A percentile compares a stretch with the other conserved stretches of the same genome.
Evolutionary conservation across 2,888 invertebrate genomes (phyloP).

Genomic region (Epirrhoe tristata): DNA sequence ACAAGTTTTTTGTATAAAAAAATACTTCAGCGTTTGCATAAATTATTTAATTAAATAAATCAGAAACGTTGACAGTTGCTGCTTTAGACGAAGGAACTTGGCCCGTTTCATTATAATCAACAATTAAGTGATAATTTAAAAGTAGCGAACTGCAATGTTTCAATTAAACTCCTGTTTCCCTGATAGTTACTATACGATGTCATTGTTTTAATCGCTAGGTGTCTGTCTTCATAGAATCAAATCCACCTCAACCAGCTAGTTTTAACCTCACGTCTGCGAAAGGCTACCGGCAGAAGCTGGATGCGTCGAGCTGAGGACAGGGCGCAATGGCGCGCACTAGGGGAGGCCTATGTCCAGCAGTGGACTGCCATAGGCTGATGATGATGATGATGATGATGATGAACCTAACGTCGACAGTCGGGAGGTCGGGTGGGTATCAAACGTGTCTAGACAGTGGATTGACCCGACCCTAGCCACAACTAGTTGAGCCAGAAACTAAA

Average conservation of each 20-base stretch:
- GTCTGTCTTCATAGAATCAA: neutral
- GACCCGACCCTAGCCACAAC: neutral
- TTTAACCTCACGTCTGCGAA: no score
- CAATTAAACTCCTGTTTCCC: no score
- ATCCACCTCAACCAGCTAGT: neutral
- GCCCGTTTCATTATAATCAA: neutral
- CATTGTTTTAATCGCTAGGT: neutral
- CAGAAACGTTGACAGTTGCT: neutral
- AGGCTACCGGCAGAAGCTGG: no score
- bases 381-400: no score
- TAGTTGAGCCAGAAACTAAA: neutral
- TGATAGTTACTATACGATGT: neutral
- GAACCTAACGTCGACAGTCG: neutral
- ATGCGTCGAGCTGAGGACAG: no score
- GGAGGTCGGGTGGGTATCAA: slow-evolving; percentile 1
- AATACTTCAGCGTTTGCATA: neutral
- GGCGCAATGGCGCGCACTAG: no score
- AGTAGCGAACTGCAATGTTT: no score
- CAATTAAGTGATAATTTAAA: no score
- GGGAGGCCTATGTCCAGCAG: no score
- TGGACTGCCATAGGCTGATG: no score
- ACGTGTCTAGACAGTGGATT: slow-evolving; percentile 24
- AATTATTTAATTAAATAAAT: neutral
- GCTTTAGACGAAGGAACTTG: neutral
- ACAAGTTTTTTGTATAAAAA: neutral